Base-by-base conservation (phyloP, 2,797 vertebrate species). In the Pitangus sulphuratus region DNA sequence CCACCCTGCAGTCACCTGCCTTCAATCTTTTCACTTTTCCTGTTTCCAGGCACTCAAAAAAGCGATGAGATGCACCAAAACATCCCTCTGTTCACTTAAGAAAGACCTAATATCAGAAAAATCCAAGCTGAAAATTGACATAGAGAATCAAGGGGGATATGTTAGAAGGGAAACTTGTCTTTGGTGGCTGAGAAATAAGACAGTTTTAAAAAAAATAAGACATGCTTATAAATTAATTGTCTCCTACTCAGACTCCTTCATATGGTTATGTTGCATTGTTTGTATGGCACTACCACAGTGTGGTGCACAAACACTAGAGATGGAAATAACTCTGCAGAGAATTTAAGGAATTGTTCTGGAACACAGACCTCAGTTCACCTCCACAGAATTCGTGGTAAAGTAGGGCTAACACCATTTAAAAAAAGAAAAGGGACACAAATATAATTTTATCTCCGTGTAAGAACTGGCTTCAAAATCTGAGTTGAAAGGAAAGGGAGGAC, bases 291-390 rank as follows among this genome's bases (percentile, higher is more conserved):
- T 47, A 89, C 89, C 82, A 89, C 53, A 64, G 78, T 56, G 89
- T 87, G 89, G 76, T 91, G 79, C 87, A 87, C 84, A 86, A 93
- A 75, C 57, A 78, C 30, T 58, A 76, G 51, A 65, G 31, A 89
- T 54, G 25, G 80, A 75, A 91, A 53, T 24, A 22, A 35, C 47
- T 71, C 65, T 25, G 35, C 9, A 58, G 45, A 61, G 58, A 54
- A 71, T 40, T 79, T 37, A 42, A 50, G 35, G 30, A 80, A 47
- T 44, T 89, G 5, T 69, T 95, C 44, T 77, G 79, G 64, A 83
- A 51, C 30, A 24, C 8, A 47, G 53, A 80, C 15, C 17, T 85
- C 42, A 31, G 15, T 70, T 66, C 18, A 50, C 8, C 31, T 57
- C n/a, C 12, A 35, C 33, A 40, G 26, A 64, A 68, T 17, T 22